Percentiles rank a stretch among this genome's conserved stretches.
These are phyloP conservation scores for Chiropotes sagulatus DNA, from an alignment of 2,797 vertebrate genomes.

Conservation along the genomic window DNA sequence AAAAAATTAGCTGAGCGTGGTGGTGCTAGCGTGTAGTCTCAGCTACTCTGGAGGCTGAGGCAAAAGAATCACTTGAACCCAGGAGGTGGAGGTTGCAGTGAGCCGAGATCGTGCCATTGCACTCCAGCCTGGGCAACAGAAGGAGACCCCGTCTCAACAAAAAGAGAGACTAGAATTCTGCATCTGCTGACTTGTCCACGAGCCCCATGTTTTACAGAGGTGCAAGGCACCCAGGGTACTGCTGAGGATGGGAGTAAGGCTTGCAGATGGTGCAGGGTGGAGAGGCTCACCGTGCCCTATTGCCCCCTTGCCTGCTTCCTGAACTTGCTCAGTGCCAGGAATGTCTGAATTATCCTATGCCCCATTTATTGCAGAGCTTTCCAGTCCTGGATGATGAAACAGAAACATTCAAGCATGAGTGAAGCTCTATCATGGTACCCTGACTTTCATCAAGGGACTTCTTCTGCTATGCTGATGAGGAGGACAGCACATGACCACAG, in stretches of 20 bases:
- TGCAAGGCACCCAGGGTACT: too few relatives aligned
- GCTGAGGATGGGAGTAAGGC: not conserved
- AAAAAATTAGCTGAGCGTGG: too few relatives aligned
- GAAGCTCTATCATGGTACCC: conserved; percentile 57
- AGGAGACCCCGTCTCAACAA: too few relatives aligned
- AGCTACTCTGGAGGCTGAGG: too few relatives aligned
- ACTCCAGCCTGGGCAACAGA: too few relatives aligned
- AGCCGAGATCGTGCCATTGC: too few relatives aligned
- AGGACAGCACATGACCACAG: not conserved
- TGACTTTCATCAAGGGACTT: conserved; percentile 49
- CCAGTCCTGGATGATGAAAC: conserved; percentile 71
- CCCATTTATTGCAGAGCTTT: conserved; percentile 61
- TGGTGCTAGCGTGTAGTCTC: too few relatives aligned
- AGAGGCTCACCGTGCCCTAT: not conserved
- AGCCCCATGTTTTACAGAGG: rapidly evolving
- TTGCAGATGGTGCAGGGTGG: not conserved
- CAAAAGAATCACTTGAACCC: too few relatives aligned
- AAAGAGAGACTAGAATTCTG: not conserved
- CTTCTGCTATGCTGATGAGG: conserved; percentile 62
- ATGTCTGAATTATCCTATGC: conserved; percentile 46
- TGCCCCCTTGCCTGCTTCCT: conserved; percentile 24
- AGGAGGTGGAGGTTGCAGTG: too few relatives aligned
- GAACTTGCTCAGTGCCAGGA: not conserved
- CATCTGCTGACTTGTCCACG: not conserved
- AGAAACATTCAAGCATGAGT: conserved; percentile 75